Evolutionary conservation across 2,888 invertebrate species (phyloP), one percentile per base, ranked within the genome.

Genomic region (Acleris cristana): DNA sequence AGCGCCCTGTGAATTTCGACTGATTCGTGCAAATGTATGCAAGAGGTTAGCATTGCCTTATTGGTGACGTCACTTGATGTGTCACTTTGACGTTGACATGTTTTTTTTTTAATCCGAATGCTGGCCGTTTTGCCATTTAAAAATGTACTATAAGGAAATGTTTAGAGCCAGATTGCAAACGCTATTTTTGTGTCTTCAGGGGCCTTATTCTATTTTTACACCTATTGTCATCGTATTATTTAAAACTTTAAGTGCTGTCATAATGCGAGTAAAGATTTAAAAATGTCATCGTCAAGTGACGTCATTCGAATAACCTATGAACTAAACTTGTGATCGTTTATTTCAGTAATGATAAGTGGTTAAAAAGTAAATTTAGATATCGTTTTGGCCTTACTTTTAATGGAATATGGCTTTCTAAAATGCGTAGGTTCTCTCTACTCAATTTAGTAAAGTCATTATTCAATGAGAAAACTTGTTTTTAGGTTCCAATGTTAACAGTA

Each of bases 1-100:
- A 60, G 65, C 26, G 65, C 56, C 61, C 65, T 61, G 23, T 51
- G 51, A 21, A 19, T 57, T 16, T 56, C 48, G 58, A 45, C 45
- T 58, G 45, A 48, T 23, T 14, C 53, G 23, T 26, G 23, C 14
- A 21, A 18, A 14, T 51, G 51, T 51, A 16, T 23, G 53, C 23
- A 5, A 16, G 16, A 53, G 23, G n/a, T 54, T 45, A 40, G 16
- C 5, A 48, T 45, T 16, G 45, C 26, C 45, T 23, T 23, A 53
- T 53, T n/a, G 2, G 58, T 48, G 58, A 30, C 58, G 58, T 58
- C 26, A 26, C 45, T 48, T 40, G 40, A 14, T 40, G 40, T 40
- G 12, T 40, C 12, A 6, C 8, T 59, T 30, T 23, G 52, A 12
- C 5, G n/a, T 26, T 26, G 4, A 23, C 23, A 52, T 52, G 6